Percentiles rank a stretch among this genome's conserved stretches.
Conservation (phyloP, 2,797 vertebrate species). For the Garrulus glandarius region DNA sequence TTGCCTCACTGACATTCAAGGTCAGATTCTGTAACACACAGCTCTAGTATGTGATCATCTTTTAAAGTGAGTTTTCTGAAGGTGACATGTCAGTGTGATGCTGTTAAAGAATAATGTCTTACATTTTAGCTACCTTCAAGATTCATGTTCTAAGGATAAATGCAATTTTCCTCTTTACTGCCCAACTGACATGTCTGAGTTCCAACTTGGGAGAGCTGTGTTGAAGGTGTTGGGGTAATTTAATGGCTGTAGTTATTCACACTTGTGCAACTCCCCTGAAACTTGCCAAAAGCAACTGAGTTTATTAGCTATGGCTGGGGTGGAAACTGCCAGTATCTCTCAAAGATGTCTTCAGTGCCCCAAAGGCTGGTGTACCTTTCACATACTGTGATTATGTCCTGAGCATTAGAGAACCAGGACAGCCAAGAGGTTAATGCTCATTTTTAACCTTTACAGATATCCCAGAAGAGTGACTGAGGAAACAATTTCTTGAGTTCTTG, state of each 20-base stretch:
- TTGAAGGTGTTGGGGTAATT: background rate
- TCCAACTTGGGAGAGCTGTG: background rate
- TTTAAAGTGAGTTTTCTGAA: background rate
- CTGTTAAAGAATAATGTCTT: background rate
- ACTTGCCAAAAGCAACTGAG: background rate
- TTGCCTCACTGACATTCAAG: background rate
- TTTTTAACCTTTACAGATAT: background rate
- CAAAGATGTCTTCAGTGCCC: background rate
- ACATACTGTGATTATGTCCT: background rate
- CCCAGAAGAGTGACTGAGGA: background rate
- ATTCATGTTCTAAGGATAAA: background rate
- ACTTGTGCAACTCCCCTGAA: background rate
- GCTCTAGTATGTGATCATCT: background rate
- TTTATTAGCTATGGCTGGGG: background rate
- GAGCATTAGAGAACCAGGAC: background rate
- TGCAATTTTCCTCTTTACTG: conserved; percentile 7
- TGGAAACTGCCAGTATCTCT: background rate
- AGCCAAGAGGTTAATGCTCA: background rate
- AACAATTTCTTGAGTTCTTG: background rate
- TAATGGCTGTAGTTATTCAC: background rate
- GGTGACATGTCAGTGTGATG: background rate
- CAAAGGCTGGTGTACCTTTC: background rate
- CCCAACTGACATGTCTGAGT: background rate
- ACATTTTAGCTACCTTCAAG: background rate
- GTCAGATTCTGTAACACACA: background rate